phyloP scores from a whole-genome alignment of 2,888 invertebrate genomes.

The Ophion slaviceki region DNA sequence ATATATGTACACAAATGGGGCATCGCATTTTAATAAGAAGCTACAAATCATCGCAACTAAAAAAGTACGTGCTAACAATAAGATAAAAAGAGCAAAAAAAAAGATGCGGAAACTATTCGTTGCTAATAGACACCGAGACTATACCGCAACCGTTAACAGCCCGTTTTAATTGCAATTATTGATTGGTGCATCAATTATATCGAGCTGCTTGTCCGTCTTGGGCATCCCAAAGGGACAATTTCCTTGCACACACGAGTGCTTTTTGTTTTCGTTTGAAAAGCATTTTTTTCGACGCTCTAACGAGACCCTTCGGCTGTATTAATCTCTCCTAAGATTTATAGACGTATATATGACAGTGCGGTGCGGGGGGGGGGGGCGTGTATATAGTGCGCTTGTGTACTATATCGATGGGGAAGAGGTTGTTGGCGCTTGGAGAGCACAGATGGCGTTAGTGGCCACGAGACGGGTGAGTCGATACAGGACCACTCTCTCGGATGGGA shows the following conservation, averaged over 20 bases:
- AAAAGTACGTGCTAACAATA: background rate
- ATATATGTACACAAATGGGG: background rate
- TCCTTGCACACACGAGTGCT: background rate
- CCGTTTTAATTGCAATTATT: constrained; percentile 73
- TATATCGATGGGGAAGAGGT: constrained; percentile 40
- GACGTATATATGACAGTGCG: background rate
- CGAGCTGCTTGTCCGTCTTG: constrained; percentile 7
- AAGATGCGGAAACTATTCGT: constrained; percentile 57
- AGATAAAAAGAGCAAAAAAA: constrained; percentile 1
- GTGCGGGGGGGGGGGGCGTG: no score
- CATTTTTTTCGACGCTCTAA: constrained; percentile 39
- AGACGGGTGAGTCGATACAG: constrained; percentile 38
- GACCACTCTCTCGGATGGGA: constrained; percentile 55
- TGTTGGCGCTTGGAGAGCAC: constrained; percentile 56
- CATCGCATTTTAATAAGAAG: constrained; percentile 5
- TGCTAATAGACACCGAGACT: constrained; percentile 43
- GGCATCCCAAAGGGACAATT: constrained; percentile 17
- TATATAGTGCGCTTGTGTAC: constrained; percentile 22
- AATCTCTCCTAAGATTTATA: constrained; percentile 42
- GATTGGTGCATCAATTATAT: constrained; percentile 58
- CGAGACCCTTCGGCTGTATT: constrained; percentile 44
- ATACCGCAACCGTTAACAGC: constrained; percentile 64
- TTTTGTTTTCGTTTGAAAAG: constrained; percentile 19
- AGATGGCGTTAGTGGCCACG: constrained; percentile 65
- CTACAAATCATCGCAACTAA: constrained; percentile 9